These are phyloP conservation scores for Mactromeris polynyma DNA, from an alignment of 2,888 invertebrate species.

Conservation along the genomic window DNA sequence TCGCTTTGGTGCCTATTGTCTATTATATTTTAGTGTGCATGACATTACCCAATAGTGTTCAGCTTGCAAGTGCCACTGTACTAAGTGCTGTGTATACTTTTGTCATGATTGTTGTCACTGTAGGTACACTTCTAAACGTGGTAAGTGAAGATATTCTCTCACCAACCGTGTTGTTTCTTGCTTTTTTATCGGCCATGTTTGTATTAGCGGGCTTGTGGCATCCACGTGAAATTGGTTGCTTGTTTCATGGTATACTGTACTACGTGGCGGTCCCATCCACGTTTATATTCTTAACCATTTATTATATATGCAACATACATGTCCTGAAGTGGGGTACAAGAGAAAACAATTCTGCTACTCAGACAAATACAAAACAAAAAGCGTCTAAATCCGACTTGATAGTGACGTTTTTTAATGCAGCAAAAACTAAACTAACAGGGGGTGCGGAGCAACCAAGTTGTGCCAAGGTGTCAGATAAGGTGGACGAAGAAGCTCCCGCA, in stretches of 20 bases:
- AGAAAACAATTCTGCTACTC: slow-evolving; percentile 88
- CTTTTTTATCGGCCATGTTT: slow-evolving; percentile 94
- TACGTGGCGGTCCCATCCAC: slow-evolving; percentile 97
- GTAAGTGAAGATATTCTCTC: slow-evolving; percentile 94
- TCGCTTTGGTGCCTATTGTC: slow-evolving; percentile 96
- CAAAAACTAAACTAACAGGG: neutral
- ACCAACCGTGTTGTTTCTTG: slow-evolving; percentile 77
- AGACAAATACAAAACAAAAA: neutral
- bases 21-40: slow-evolving; percentile 97
- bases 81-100: slow-evolving; percentile 95
- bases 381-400: neutral
- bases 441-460: neutral
- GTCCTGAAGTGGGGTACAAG: slow-evolving; percentile 97
- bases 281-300: slow-evolving; percentile 96
- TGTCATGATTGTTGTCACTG: slow-evolving; percentile 99
- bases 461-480: neutral
- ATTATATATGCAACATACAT: slow-evolving; percentile 96
- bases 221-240: slow-evolving; percentile 91
- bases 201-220: slow-evolving; percentile 98
- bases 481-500: neutral
- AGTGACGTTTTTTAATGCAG: neutral
- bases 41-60: slow-evolving; percentile 95
- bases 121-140: slow-evolving; percentile 98
- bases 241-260: slow-evolving; percentile 92
- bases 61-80: slow-evolving; percentile 89